Base-by-base conservation (phyloP, 2,797 vertebrate genomes). In the Lepus townsendii region DNA sequence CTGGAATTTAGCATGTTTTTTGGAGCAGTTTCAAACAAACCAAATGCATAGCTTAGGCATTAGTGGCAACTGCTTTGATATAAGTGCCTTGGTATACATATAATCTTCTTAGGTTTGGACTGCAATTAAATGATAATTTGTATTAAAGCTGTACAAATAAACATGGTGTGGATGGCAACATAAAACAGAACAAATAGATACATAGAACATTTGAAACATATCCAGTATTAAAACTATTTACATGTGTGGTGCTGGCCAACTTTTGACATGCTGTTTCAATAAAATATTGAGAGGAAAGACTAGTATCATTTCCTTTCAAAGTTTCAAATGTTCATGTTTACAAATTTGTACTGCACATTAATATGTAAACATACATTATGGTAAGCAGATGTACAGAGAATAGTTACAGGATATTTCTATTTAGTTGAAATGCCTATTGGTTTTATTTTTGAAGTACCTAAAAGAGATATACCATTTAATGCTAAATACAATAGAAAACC, bases 281-380 rank as follows among this genome's bases (percentile, higher is more conserved):
- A 97, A 98, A 97, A 96, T 91, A 66, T 89, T 92, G 97, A 97
- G 92, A 96, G 93, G 91, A 96, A 96, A 96, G 88, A 95, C 91
- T 9, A 13, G 66, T 94, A 96, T 97, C 87, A 24, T 97, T 95
- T 98, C 98, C 97, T 98, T 84, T 97, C 83, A 93, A 93, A 92
- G 97, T 96, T 97, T 98, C 98, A 96, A 97, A 98, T 94, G 95
- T 95, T 97, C 96, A 30, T 98, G 98, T 98, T 98, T 98, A 98
- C 98, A 98, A 98, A 98, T 98, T 98, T 98, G 97, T 98, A 97
- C 97, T 96, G 97, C 97, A 97, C 97, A 97, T 98, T 98, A 98
- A 98, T 98, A 97, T 96, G 97, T 97, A 98, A 98, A 97, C 96
- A 97, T 71, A 38, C 52, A 0, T 96, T 83, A 98, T 98, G 97